Base-by-base conservation (phyloP, 2,113 vertebrate species). In the Hiodon tergisus region DNA sequence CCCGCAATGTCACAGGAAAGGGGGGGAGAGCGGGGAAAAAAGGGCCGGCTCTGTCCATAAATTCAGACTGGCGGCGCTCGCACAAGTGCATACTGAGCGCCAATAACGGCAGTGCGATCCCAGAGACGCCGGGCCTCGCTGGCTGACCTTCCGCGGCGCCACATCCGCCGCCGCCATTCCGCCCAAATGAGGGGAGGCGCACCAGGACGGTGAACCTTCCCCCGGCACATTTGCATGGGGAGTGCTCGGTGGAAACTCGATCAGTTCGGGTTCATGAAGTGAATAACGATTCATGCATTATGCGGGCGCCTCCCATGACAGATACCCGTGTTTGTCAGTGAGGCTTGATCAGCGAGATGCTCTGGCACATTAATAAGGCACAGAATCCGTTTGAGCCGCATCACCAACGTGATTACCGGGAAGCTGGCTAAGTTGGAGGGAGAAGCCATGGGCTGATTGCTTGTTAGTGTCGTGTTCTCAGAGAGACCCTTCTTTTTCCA, bases 241-340 rank as follows among this genome's bases (percentile, higher is more conserved):
- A 81, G 86, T 74, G 88, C 80, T 83, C 77, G 80, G 76, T 78
- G 79, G 82, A 86, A 74, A 82, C 78, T 75, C 79, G 83, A 86
- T 91, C 88, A 88, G 88, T 87, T 87, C 85, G 77, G 81, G 83
- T 82, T 85, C 81, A 80, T 83, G 83, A 84, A 84, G 86, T 85
- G 90, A 91, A 91, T 92, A 90, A 84, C 87, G 87, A 91, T 89
- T 87, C 85, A 85, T 87, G 89, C 86, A 92, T 92, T 92, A 90
- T 80, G 81, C 69, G 77, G 75, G 83, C 75, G 83, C 83, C 82
- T 87, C 83, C 83, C 82, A 81, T 85, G 85, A 87, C 89, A 91
- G 89, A 89, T 85, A 89, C 60, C 80, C 71, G 76, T 70, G 75
- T 75, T 65, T 52, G 50, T 62, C 67, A 55, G 48, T 57, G 53